Percentiles rank a stretch among this genome's conserved stretches.
Conservation (phyloP, 2,113 vertebrate species). For the Astatotilapia flaviijosephi region DNA sequence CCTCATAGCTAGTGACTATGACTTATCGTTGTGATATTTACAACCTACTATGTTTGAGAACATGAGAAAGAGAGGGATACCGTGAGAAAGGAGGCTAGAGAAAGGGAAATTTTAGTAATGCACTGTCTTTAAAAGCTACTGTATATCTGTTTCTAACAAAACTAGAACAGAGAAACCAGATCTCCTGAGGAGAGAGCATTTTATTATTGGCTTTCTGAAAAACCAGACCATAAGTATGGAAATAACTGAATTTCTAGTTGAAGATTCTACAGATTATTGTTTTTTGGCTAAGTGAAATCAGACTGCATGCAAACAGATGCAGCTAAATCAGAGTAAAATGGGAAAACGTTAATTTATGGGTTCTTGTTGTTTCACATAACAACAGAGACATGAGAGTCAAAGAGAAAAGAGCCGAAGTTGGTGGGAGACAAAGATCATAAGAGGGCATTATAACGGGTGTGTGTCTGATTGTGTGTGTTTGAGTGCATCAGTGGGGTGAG, state of each 20-base stretch:
- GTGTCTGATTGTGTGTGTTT: not conserved
- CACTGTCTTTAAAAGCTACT: not conserved
- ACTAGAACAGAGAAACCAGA: not conserved
- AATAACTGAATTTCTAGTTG: not conserved
- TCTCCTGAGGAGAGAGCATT: not conserved
- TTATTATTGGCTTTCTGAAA: not conserved
- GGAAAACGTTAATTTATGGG: conserved; percentile 18
- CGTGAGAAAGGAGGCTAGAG: not conserved
- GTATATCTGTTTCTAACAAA: not conserved
- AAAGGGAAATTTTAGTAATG: not conserved
- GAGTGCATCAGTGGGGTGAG: conserved; percentile 50
- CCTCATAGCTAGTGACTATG: not conserved
- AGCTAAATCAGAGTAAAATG: not conserved
- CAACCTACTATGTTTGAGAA: not conserved
- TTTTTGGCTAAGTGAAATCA: not conserved
- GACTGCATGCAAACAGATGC: conserved; percentile 8
- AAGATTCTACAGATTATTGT: not conserved
- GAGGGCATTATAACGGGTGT: not conserved
- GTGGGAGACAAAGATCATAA: not conserved
- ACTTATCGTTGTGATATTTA: not conserved
- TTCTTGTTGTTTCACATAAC: not conserved
- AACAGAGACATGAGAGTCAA: conserved; percentile 1
- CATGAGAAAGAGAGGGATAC: not conserved
- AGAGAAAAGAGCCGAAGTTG: not conserved
- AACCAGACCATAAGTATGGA: not conserved